Percentiles rank a stretch among this genome's conserved stretches.
Evolutionary conservation across 2,113 vertebrate species (phyloP).

Genomic region (Hiodon tergisus): DNA sequence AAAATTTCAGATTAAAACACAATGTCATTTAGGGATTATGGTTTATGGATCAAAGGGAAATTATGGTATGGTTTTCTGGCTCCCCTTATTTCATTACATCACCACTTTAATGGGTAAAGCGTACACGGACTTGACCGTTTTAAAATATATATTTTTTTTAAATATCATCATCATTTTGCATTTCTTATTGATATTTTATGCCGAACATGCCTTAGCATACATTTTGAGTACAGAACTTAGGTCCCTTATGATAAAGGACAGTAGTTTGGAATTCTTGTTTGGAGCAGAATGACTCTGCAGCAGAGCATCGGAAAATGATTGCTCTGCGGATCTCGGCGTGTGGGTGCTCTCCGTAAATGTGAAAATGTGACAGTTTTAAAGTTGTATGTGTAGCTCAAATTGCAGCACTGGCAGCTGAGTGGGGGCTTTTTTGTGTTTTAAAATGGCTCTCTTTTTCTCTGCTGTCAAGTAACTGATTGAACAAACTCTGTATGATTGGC

Average conservation of each 20-base stretch:
- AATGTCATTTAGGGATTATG: too few species aligned
- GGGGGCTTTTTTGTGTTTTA: constrained; percentile 3
- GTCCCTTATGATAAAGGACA: too few species aligned
- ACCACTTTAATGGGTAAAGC: too few species aligned
- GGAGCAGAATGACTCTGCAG: not conserved
- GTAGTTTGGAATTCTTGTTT: not conserved
- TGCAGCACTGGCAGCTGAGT: not conserved
- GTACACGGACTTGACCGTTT: too few species aligned
- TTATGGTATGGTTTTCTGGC: too few species aligned
- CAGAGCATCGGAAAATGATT: not conserved
- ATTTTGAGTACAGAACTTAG: not conserved
- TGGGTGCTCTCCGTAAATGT: not conserved
- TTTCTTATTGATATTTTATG: too few species aligned
- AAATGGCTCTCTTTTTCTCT: constrained; percentile 15
- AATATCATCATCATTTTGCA: not conserved
- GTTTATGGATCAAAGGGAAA: too few species aligned
- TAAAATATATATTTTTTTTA: not conserved
- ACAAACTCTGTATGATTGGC: constrained; percentile 14
- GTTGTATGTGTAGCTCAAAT: not conserved
- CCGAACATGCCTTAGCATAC: not conserved
- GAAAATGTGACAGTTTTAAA: not conserved
- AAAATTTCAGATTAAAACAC: too few species aligned
- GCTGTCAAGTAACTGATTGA: constrained; percentile 23
- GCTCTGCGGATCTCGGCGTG: not conserved
- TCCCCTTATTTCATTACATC: too few species aligned